Conservation (phyloP, 1,140 invertebrate species). For the Parasteatoda tepidariorum region DNA sequence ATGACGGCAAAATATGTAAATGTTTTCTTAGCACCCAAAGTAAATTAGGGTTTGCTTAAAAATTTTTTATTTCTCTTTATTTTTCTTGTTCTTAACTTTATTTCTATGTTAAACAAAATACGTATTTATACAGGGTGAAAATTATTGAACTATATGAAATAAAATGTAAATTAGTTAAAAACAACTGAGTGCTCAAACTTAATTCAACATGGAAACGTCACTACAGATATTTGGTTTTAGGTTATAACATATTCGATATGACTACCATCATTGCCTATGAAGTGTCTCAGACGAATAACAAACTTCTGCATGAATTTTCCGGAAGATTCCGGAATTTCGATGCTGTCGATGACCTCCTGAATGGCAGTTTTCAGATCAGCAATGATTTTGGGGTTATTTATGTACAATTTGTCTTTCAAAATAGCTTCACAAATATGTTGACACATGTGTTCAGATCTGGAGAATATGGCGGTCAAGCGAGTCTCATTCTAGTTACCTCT, state of each 20-base stretch:
- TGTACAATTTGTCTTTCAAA: not conserved
- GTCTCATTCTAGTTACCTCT: not conserved
- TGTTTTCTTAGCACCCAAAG: no score
- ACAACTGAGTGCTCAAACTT: not conserved
- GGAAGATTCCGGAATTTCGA: not conserved
- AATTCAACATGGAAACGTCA: not conserved
- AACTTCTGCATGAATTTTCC: not conserved
- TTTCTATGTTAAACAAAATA: no score
- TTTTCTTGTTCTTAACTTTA: no score
- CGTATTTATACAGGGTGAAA: not conserved
- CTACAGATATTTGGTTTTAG: not conserved
- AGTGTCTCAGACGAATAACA: not conserved
- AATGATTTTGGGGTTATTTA: not conserved
- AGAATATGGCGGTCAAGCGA: not conserved
- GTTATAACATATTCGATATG: not conserved
- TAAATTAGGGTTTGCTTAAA: no score
- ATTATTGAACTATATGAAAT: not conserved
- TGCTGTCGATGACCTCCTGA: not conserved
- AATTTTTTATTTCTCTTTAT: no score
- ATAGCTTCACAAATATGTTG: not conserved
- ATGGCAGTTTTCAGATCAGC: not conserved
- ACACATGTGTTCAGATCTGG: not conserved
- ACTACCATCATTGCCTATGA: not conserved
- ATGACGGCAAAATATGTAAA: no score
- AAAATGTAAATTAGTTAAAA: not conserved